Evolutionary conservation across 2,113 vertebrate genomes (phyloP), one percentile per base, ranked within the genome.

Genomic region (Lipophrys pholis): DNA sequence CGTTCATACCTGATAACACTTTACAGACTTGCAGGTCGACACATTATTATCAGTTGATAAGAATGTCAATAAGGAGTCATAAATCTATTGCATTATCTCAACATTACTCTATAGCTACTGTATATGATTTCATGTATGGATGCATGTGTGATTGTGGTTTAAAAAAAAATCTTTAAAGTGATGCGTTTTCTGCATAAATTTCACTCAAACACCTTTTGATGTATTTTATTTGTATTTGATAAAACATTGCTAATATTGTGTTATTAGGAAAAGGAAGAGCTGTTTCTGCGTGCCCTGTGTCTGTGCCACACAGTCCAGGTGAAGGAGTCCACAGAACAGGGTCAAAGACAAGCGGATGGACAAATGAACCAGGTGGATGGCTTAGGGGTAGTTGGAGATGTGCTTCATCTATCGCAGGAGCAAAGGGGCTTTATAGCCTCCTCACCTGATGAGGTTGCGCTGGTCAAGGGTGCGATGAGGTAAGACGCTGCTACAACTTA

Each of bases 271-370:
- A 95, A 85, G 0, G 97, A 99, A 72, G 96, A 98, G 74, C 92
- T 98, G 70, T 99, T 99, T 87, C 93, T 99, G 78, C 95, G 96
- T 8, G 97, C 97, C 38, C 92, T 99, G 36, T 97, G 97, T 76
- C 93, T 99, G 66, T 99, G 98, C 87, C 98, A 99, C 86, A 99
- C 98, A 0, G 97, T 99, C 2, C 96, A 97, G 92, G 94, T 96
- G 80, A 95, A 84, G 91, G 94, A 87, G 94, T 92, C 93, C 75
- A 49, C 94, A 91, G 77, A 93, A 90, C 76, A 51, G 11, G 45
- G 6, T 43, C 36, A 35, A 1, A 68, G 50, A 76, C 89, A 83
- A 42, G 51, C 9, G 51, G 90, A 91, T 9, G 78, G 87, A 12
- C 39, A 52, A 21, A 17, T 11, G 0, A 85, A 84, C 57, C 81